Percentiles rank a stretch among this genome's conserved stretches.
These are phyloP conservation scores for Ypsolopha sequella DNA, from an alignment of 2,888 invertebrate species.

Conservation along the genomic window DNA sequence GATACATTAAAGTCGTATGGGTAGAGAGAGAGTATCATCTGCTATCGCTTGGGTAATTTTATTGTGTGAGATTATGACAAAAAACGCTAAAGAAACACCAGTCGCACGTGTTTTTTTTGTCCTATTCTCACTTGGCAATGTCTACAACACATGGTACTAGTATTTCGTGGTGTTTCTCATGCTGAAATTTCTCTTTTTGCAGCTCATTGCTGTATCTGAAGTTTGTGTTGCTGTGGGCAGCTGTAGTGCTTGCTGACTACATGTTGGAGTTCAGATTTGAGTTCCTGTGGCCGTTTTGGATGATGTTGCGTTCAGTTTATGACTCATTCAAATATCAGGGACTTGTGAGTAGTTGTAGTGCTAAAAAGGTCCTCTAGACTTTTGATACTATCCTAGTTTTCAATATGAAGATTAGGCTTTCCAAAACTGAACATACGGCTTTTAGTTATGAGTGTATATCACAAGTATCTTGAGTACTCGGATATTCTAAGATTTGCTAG, in stretches of 20 bases:
- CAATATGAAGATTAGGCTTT: too few species aligned
- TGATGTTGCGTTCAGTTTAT: conserved; percentile 93
- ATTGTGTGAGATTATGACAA: conserved; percentile 17
- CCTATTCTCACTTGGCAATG: not conserved
- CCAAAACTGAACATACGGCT: too few species aligned
- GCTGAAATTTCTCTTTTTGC: conserved; percentile 45
- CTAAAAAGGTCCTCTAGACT: too few species aligned
- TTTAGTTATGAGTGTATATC: too few species aligned
- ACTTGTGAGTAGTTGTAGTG: conserved; percentile 76
- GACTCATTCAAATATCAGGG: conserved; percentile 99
- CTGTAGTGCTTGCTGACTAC: conserved; percentile 95
- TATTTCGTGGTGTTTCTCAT: not conserved
- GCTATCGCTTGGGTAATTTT: conserved; percentile 22
- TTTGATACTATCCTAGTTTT: too few species aligned
- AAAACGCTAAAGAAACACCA: conserved; percentile 24
- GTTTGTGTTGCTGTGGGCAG: conserved; percentile 94
- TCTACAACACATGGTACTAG: not conserved
- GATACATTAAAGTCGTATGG: conserved; percentile 24
- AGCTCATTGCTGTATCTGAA: conserved; percentile 95
- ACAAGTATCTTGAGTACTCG: too few species aligned
- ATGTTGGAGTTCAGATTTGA: conserved; percentile 98
- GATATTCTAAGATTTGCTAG: too few species aligned
- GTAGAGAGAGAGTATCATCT: conserved; percentile 50
- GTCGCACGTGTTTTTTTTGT: conserved; percentile 1
- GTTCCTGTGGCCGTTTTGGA: conserved; percentile 99